Base-by-base conservation (phyloP, 2,113 vertebrate species). In the Cebidichthys violaceus region DNA sequence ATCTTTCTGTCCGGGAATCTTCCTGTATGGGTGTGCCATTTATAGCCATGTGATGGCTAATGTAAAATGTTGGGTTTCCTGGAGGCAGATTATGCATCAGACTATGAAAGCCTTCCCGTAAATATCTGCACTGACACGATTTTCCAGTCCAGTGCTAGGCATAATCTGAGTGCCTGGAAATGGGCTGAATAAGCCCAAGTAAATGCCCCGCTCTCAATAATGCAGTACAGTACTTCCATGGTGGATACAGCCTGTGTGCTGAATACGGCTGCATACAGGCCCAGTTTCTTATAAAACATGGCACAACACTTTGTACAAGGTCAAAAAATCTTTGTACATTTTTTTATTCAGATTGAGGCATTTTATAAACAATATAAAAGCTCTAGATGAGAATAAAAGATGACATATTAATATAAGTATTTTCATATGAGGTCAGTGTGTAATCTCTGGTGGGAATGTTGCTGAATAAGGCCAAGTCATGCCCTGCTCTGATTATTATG, bases 101-200 rank as follows among this genome's bases (percentile, higher is more conserved):
- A 91, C 83, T 70, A 83, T 69, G 77, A 89, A 71, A 81, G 84
- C 60, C 57, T 88, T 91, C 86, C 86, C 39, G 64, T 86, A 77
- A 88, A 70, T 75, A 82, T 89, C 88, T 79, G 79, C 83, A 74
- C 55, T 89, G 90, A 89, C 90, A 82, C 27, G 24, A 87, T 92
- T 93, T 92, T 89, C 80, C 82, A 83, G 79, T 91, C 80, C 83
- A 86, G 66, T 81, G 77, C 18, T 5, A 83, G 57, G 72, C 87
- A 90, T 92, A 91, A 91, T 90, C 86, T 77, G 83, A 89, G 85
- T 88, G 88, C 83, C 83, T 74, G 87, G 90, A 93, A 91, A 90
- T 90, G 76, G 87, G 81, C 41, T 90, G 89, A 88, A 90, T 89
- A 88, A 89, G 5, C 79, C 76, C 45, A 59, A 89, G 77, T 83